Evolutionary conservation across 2,113 vertebrate species (phyloP), one percentile per base, ranked within the genome.

Genomic region (Uria lomvia): DNA sequence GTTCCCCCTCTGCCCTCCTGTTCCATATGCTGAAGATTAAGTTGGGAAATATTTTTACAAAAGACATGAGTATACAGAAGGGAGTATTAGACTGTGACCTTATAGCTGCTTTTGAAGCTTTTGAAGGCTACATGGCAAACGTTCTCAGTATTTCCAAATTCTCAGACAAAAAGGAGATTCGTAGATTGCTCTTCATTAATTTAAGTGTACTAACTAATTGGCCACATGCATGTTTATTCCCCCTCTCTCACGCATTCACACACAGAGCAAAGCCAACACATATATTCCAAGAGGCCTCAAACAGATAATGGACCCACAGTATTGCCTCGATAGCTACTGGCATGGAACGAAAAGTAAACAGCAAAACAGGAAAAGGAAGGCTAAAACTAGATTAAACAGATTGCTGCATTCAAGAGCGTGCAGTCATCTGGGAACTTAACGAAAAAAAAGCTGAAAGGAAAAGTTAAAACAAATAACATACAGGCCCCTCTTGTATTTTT

Each of bases 351-450:
- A 97, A 97, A 97, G 87, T 96, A 96, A 97, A 97, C 94, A 97
- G 88, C 94, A 97, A 96, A 97, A 97, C 96, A 97, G 97, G 96
- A 97, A 97, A 95, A 90, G 95, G 95, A 97, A 96, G 34, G 90
- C 92, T 95, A 92, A 94, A 96, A 80, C 94, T 94, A 96, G 90
- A 97, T 98, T 96, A 96, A 97, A 97, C 91, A 96, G 93, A 98
- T 95, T 90, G 76, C 96, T 89, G 80, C 65, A 83, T 97, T 96
- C 89, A 95, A 70, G 80, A 93, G 74, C 27, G 75, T 74, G 87
- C 88, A 96, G 84, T 96, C 96, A 93, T 93, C 91, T 92, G 95
- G 94, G 95, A 96, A 86, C 86, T 90, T 93, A 29, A 55, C 22
- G 68, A 84, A 92, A 96, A 87, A 58, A 85, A 6, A 71, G 84